These are phyloP conservation scores for Antheraea mylitta DNA, from an alignment of 1,140 invertebrate genomes.

Conservation along the genomic window DNA sequence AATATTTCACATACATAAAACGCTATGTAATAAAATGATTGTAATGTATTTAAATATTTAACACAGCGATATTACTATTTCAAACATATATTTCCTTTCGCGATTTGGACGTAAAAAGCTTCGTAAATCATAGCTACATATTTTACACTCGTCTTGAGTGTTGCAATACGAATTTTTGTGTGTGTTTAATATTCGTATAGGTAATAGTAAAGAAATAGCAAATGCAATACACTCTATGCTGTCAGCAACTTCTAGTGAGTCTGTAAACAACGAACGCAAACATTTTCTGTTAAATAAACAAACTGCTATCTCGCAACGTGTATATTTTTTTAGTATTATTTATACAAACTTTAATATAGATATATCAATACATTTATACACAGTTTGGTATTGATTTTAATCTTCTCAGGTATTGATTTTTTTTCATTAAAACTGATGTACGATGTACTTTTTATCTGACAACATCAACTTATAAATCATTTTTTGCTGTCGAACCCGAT, in stretches of 20 bases:
- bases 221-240: not conserved
- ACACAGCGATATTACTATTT: conserved; percentile 7
- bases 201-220: not conserved
- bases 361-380: too few species aligned
- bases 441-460: conserved; percentile 14
- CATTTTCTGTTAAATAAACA: conserved; percentile 51
- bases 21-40: not conserved
- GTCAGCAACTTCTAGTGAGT: conserved; percentile 17
- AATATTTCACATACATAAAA: conserved; percentile 18
- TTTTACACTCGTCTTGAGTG: not conserved
- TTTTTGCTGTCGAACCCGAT: conserved; percentile 23
- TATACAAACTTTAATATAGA: not conserved
- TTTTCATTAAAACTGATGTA: conserved; percentile 8
- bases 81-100: conserved; percentile 14
- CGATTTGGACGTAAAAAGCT: not conserved
- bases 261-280: conserved; percentile 53
- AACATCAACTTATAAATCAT: conserved; percentile 24
- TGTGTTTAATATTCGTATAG: not conserved
- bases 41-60: conserved; percentile 22
- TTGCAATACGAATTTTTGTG: not conserved
- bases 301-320: conserved; percentile 36
- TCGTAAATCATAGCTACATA: not conserved
- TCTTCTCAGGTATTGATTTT: not conserved
- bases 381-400: too few species aligned
- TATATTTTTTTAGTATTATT: not conserved